Evolutionary conservation across 2,888 invertebrate genomes (phyloP), one percentile per base, ranked within the genome.

Genomic region (Copidosoma aretas): DNA sequence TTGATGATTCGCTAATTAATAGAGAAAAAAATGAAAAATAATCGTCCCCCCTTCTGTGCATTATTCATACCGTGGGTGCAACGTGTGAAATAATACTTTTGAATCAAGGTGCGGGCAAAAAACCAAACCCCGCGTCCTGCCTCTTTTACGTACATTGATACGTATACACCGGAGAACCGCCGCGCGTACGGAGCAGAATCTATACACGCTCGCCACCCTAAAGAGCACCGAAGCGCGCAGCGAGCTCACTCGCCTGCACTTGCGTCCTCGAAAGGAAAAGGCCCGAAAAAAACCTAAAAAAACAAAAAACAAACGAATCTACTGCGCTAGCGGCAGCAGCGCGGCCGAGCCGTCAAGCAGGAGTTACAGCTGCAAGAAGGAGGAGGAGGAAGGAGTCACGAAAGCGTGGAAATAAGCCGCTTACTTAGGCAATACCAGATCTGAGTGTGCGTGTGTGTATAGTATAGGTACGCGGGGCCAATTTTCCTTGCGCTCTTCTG

Each of bases 391-490:
- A 17, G 79, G 76, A 82, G 77, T 80, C 80, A 83, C 77, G 83
- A 83, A 83, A 83, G 83, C 83, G 83, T 83, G 82, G 83, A 83
- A 82, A 80, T 77, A 81, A 82, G 79, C 79, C 78, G 80, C 82
- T 83, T 81, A 80, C 82, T 83, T 82, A 78, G 71, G 82, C 80
- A 83, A 70, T 32, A 32, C 8, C 32, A 32, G 22, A 51, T 53
- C 51, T 24, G 22, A 10, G 32, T 32, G 32, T 32, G 32, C 8
- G 32, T 32, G 32, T 32, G 8, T 32, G 32, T 32, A 32, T 32
- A 32, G n/a, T 32, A 32, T 8, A 8, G 3, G 32, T 32, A 8
- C 8, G 32, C 71, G 51, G 39, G 63, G 17, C 54, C 46, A 46
- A 22, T 52, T 61, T 43, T 43, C 46, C 52, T n/a, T 15, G 32